phyloP scores from a whole-genome alignment of 2,888 invertebrate genomes.

The Microctonus hyperodae region DNA sequence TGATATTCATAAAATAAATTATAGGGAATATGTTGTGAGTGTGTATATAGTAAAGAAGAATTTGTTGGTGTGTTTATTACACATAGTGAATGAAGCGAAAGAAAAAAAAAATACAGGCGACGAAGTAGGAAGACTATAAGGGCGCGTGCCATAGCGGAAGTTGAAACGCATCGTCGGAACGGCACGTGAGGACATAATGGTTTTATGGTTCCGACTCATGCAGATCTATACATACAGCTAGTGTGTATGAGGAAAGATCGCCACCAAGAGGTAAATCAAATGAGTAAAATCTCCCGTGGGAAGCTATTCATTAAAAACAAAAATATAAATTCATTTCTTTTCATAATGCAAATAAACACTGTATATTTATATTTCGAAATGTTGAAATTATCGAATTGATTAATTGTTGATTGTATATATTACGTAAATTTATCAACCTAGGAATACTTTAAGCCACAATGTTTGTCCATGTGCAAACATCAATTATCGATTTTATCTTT shows the following conservation, averaged over 20 bases:
- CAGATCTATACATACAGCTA: slow-evolving; percentile 15
- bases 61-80: background rate
- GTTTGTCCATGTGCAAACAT: background rate
- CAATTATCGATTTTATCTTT: slow-evolving; percentile 5
- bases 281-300: slow-evolving; percentile 47
- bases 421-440: background rate
- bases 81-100: background rate
- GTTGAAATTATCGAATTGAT: no score
- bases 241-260: slow-evolving; percentile 39
- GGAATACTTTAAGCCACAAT: background rate
- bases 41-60: background rate
- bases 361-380: no score
- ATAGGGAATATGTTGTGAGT: background rate
- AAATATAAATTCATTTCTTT: background rate
- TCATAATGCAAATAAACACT: no score
- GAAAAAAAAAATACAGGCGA: slow-evolving; percentile 36
- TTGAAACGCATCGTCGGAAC: slow-evolving; percentile 54
- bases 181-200: slow-evolving; percentile 51
- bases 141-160: slow-evolving; percentile 57
- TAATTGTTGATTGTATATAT: no score
- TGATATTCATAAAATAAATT: background rate
- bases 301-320: slow-evolving; percentile 35
- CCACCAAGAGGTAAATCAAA: slow-evolving; percentile 50
- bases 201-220: slow-evolving; percentile 9
- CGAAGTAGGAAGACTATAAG: no score